Conservation (phyloP, 2,888 invertebrate genomes). For the Leptopilina drosophilae region DNA sequence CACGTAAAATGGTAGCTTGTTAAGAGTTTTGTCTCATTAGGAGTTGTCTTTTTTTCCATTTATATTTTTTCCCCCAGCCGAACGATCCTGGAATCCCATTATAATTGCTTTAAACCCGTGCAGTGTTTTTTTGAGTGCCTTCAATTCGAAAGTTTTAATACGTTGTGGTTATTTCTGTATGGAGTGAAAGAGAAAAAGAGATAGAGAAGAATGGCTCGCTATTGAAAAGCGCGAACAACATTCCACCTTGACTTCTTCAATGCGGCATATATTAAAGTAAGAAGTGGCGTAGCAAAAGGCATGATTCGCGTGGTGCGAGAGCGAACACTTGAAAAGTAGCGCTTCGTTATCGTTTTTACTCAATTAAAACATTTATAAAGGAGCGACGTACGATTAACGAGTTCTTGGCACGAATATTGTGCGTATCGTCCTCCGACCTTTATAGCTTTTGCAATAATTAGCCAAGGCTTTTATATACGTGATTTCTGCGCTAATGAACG, state of each 20-base stretch:
- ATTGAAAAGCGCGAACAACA: constrained; percentile 36
- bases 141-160: constrained; percentile 33
- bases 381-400: constrained; percentile 47
- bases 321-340: constrained; percentile 43
- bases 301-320: constrained; percentile 38
- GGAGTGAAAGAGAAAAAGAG: too few relatives aligned
- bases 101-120: constrained; percentile 17
- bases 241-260: constrained; percentile 27
- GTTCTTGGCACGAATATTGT: constrained; percentile 46
- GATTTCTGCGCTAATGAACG: constrained; percentile 69
- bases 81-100: constrained; percentile 9
- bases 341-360: constrained; percentile 54
- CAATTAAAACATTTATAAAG: constrained; percentile 51
- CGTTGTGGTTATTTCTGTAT: constrained; percentile 16
- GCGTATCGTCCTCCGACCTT: constrained; percentile 47
- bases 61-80: too few relatives aligned
- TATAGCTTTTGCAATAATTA: constrained; percentile 49
- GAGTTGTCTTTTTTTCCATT: not conserved
- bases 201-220: constrained; percentile 4
- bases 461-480: constrained; percentile 46
- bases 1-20: not conserved
- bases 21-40: constrained; percentile 15
- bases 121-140: constrained; percentile 14
- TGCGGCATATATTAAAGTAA: constrained; percentile 38
- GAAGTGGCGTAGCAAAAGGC: constrained; percentile 32